Base-by-base conservation (phyloP, 2,888 invertebrate species). In the Plebejus argus region DNA sequence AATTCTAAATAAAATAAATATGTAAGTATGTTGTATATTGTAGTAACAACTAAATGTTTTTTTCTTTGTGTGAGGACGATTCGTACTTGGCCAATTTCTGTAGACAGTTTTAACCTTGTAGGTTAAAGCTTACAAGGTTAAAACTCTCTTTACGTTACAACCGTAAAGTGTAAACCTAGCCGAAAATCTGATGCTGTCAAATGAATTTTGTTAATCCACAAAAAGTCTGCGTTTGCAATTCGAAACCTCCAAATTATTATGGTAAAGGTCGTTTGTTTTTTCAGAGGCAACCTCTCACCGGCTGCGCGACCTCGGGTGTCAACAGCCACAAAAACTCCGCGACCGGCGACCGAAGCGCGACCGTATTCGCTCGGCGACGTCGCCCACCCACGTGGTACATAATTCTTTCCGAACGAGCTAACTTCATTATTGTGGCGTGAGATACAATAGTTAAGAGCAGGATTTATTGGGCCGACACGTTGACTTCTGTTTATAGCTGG, bases 381-480 rank as follows among this genome's bases (percentile, higher is more conserved):
- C 85, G 93, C 85, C 94, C 94, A 93, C 94, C 93, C 94, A 93
- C 93, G 91, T 90, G 91, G 92, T 88, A 86, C 89, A 91, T 94
- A 93, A 87, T 91, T 94, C 93, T 93, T 91, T 91, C 90, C 88
- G 90, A 93, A 92, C 91, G 93, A 93, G 92, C 93, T 91, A 93
- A 94, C 93, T 93, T 94, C 93, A 94, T 94, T 93, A 94, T 93
- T 93, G 93, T 94, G 93, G 92, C 90, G 88, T 89, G 91, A 92
- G 93, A 93, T 93, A 94, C 94, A 93, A 93, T 93, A 93, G 93
- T 93, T 93, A 93, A 93, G 94, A 92, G 86, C 90, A 93, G 91
- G 93, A 94, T 94, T 93, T 94, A 94, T 94, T 92, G 91, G 92
- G 91, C 91, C 89, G 90, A 93, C 93, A 94, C 93, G 94, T 92